Evolutionary conservation across 1,140 invertebrate genomes (phyloP).

Genomic region (Zaprionus africanus): DNA sequence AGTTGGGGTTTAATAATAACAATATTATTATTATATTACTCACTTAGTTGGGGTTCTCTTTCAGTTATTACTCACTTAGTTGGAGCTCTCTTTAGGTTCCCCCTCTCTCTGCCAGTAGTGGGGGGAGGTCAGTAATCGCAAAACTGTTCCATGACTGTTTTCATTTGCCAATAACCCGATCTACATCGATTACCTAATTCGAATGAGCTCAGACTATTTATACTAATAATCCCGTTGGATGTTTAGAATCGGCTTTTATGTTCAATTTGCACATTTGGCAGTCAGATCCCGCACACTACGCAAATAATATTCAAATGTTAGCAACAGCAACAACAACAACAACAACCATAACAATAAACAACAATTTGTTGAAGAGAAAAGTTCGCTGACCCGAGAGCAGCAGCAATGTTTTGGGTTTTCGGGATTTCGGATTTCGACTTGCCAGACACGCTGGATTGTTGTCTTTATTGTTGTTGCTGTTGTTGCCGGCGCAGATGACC

Average conservation of each 20-base stretch:
- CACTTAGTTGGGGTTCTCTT: background rate
- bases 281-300: slow-evolving; percentile 55
- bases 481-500: slow-evolving; percentile 63
- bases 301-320: slow-evolving; percentile 56
- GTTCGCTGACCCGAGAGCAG: slow-evolving; percentile 70
- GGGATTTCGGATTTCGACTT: slow-evolving; percentile 51
- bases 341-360: slow-evolving; percentile 48
- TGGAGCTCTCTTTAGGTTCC: background rate
- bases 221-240: slow-evolving; percentile 44
- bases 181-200: slow-evolving; percentile 37
- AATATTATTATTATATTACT: background rate
- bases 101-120: background rate
- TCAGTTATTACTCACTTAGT: background rate
- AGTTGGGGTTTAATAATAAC: background rate
- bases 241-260: slow-evolving; percentile 25
- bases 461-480: slow-evolving; percentile 57
- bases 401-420: slow-evolving; percentile 64
- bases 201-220: slow-evolving; percentile 41
- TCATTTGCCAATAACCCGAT: slow-evolving; percentile 17
- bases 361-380: slow-evolving; percentile 54
- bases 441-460: slow-evolving; percentile 60
- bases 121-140: slow-evolving; percentile 14
- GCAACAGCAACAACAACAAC: slow-evolving; percentile 23
- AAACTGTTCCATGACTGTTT: slow-evolving; percentile 24
- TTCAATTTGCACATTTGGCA: slow-evolving; percentile 70